phyloP scores from a whole-genome alignment of 1,140 invertebrate species.

The Drosophila guanche region DNA sequence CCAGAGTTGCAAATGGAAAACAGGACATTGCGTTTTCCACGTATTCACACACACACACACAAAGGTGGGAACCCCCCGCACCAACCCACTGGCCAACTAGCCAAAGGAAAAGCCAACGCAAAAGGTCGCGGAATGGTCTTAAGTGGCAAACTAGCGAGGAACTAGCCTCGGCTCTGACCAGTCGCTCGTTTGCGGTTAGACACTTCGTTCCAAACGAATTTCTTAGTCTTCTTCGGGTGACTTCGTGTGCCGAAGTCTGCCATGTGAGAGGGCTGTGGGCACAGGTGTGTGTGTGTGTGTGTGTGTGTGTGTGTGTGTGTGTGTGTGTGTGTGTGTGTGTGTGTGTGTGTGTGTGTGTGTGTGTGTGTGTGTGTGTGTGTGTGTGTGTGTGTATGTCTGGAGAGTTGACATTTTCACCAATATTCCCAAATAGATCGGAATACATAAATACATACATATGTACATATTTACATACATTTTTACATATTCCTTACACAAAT shows the following conservation, averaged over 20 bases:
- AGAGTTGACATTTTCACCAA: no score
- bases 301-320: neutral
- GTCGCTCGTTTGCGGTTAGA: constrained; percentile 18
- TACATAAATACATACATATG: neutral
- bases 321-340: neutral
- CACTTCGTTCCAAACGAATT: constrained; percentile 8
- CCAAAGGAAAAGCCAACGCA: constrained; percentile 8
- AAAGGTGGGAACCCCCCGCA: neutral
- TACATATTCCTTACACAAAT: no score
- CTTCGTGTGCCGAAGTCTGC: constrained; percentile 39
- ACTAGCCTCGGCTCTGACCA: constrained; percentile 49
- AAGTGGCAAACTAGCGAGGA: constrained; percentile 7
- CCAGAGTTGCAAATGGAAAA: constrained; percentile 74
- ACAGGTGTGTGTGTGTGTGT: neutral
- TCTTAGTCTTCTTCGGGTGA: constrained; percentile 49
- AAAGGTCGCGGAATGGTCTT: constrained; percentile 35
- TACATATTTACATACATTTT: neutral
- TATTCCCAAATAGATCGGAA: neutral
- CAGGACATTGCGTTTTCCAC: constrained; percentile 74
- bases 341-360: neutral
- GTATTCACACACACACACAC: constrained; percentile 29
- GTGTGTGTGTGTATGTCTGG: no score
- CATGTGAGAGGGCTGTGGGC: neutral
- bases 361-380: neutral
- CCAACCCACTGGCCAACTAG: constrained; percentile 1